phyloP scores from a whole-genome alignment of 1,140 invertebrate species.

The Neodiprion fabricii region DNA sequence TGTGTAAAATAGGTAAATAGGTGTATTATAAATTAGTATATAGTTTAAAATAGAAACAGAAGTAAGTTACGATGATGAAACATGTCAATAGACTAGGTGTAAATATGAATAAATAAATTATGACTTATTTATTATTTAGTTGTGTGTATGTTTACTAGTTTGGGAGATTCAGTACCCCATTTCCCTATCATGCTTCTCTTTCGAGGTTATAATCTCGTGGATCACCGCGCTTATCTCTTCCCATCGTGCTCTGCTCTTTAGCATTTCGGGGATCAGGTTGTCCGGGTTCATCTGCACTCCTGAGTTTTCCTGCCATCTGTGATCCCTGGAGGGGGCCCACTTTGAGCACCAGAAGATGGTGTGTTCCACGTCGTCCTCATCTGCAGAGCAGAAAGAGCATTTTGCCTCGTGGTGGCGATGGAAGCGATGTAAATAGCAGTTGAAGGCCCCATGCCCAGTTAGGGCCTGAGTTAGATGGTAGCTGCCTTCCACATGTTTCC shows the following conservation, averaged over 20 bases:
- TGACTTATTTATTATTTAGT: too few species aligned
- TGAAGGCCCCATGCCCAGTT: constrained; percentile 29
- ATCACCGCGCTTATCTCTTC: background rate
- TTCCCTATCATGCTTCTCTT: background rate
- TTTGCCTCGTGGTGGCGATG: background rate
- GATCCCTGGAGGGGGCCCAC: background rate
- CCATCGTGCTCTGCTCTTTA: background rate
- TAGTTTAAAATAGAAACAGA: too few species aligned
- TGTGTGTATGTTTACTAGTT: background rate
- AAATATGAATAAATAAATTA: background rate
- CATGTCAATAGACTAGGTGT: background rate
- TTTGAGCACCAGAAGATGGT: constrained; percentile 10
- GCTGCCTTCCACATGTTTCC: constrained; percentile 23
- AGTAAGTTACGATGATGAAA: background rate
- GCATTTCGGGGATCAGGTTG: background rate
- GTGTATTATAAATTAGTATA: too few species aligned
- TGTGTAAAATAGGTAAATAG: background rate
- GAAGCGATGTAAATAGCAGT: constrained; percentile 34
- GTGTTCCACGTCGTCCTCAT: background rate
- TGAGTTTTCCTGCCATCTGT: too few species aligned
- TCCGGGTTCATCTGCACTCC: background rate
- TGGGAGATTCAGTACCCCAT: background rate
- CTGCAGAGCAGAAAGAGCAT: background rate
- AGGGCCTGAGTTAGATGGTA: constrained; percentile 34
- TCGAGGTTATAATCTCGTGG: background rate